A percentile compares a stretch with the other conserved stretches of the same genome.
Evolutionary conservation across 1,140 invertebrate genomes (phyloP).

Genomic region (Drosophila gunungcola): DNA sequence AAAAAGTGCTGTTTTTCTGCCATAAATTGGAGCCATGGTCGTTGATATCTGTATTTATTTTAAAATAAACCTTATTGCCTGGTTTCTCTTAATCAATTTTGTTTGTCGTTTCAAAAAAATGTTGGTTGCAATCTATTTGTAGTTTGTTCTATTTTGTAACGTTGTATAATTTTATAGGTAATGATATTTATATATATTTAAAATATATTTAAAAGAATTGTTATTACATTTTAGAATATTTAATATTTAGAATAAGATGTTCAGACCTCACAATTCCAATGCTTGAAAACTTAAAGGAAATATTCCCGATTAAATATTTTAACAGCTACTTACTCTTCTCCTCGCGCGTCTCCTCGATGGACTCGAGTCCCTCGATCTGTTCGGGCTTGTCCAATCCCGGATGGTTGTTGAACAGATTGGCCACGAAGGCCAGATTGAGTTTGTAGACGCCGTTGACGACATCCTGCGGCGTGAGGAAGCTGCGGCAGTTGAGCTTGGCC

Average conservation of each 20-base stretch:
- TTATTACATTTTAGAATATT: no score
- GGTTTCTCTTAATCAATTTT: background rate
- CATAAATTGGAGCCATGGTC: background rate
- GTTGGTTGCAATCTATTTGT: no score
- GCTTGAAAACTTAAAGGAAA: no score
- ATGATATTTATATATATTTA: no score
- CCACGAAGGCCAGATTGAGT: slow-evolving; percentile 99
- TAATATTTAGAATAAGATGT: no score
- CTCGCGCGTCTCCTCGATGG: slow-evolving; percentile 96
- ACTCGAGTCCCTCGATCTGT: slow-evolving; percentile 90
- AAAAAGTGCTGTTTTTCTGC: background rate
- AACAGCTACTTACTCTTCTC: slow-evolving; percentile 91
- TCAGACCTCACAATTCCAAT: no score
- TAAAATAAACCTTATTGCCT: background rate
- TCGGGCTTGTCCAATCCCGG: slow-evolving; percentile 93
- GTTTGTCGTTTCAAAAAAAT: no score
- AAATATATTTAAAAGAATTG: no score
- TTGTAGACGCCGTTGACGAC: slow-evolving; percentile 99
- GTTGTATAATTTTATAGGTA: no score
- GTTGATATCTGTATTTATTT: background rate
- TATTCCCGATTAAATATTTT: no score
- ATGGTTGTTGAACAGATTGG: slow-evolving; percentile 99
- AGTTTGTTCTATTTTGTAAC: no score
- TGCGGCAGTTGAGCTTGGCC: slow-evolving; percentile 96
- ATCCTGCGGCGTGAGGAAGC: slow-evolving; percentile 97